Conservation (phyloP, 92 coral and sea anemone genomes). For the Micromussa lordhowensis region DNA sequence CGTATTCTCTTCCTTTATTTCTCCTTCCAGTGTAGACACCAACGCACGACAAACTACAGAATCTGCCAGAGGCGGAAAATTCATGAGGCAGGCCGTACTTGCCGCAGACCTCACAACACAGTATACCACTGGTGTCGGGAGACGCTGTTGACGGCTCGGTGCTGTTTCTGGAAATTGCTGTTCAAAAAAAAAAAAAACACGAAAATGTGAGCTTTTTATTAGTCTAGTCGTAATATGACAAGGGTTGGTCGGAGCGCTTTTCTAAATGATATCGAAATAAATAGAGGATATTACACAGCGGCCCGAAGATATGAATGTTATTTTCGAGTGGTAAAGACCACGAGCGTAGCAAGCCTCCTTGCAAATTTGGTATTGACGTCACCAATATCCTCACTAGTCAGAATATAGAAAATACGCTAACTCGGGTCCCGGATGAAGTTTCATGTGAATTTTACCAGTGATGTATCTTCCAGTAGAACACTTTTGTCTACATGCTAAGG, state of each 20-base stretch:
- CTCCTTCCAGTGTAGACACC: slow-evolving; percentile 87
- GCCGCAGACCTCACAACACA: slow-evolving; percentile 89
- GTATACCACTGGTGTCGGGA: slow-evolving; percentile 67
- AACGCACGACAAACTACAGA: slow-evolving; percentile 84
- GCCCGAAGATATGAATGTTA: no score
- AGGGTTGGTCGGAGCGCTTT: not conserved
- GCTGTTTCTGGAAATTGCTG: not conserved
- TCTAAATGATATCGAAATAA: not conserved
- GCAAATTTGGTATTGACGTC: no score
- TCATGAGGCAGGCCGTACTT: slow-evolving; percentile 77
- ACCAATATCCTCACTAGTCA: no score
- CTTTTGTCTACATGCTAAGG: no score
- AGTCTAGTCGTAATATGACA: no score
- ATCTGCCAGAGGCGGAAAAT: slow-evolving; percentile 86
- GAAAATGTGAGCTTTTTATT: not conserved
- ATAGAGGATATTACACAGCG: no score
- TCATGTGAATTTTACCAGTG: no score
- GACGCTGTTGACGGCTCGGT: not conserved
- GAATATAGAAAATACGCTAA: not conserved
- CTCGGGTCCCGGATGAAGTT: no score
- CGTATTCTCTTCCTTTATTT: slow-evolving; percentile 81
- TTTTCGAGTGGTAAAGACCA: no score
- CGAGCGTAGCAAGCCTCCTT: no score
- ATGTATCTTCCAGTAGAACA: no score
- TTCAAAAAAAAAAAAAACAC: not conserved